Conservation (phyloP, 2,797 vertebrate genomes). For the Diceros bicornis region DNA sequence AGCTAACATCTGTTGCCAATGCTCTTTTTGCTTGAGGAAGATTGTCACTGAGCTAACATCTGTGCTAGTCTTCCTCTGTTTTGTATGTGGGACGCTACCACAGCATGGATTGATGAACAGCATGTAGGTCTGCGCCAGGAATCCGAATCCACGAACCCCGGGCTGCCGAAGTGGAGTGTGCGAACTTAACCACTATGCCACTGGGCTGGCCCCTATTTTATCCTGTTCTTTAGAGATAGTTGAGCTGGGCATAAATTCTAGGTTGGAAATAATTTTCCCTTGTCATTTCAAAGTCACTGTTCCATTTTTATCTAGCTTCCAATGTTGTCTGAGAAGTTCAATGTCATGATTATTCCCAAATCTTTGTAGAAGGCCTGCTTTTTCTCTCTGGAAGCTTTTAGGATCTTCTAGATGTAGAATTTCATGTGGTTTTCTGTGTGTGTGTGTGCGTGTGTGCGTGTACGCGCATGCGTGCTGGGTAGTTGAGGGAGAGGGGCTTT, state of each 20-base stretch:
- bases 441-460: background rate
- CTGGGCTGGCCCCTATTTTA: background rate
- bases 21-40: too few relatives aligned
- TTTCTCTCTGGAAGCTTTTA: background rate
- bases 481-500: background rate
- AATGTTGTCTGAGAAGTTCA: background rate
- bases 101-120: too few relatives aligned
- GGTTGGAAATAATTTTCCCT: background rate
- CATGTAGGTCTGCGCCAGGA: too few relatives aligned
- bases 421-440: background rate
- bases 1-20: too few relatives aligned
- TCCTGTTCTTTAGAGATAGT: background rate
- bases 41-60: too few relatives aligned
- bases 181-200: too few relatives aligned
- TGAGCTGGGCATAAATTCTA: background rate
- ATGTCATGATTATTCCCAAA: rapidly evolving
- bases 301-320: background rate
- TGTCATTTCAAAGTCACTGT: background rate
- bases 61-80: too few relatives aligned
- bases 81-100: too few relatives aligned
- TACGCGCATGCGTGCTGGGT: background rate
- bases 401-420: background rate
- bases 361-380: background rate
- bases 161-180: too few relatives aligned
- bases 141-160: too few relatives aligned